A percentile compares a stretch with the other conserved stretches of the same genome.
phyloP scores from a whole-genome alignment of 2,888 invertebrate species.

The Cantharis rustica region DNA sequence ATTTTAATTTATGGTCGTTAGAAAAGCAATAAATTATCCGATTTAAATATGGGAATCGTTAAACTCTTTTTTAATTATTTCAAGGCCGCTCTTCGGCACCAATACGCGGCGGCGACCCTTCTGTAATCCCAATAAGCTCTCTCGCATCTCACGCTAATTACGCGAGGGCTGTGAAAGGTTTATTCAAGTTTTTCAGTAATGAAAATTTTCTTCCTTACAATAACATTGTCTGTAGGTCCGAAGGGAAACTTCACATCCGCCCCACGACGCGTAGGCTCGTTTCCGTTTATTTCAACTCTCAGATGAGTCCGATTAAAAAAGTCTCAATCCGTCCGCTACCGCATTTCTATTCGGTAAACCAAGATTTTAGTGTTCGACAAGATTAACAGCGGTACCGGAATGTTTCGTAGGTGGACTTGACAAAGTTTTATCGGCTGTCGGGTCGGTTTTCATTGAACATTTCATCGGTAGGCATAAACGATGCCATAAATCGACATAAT shows the following conservation, averaged over 20 bases:
- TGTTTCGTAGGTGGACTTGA: not conserved
- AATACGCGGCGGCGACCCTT: not conserved
- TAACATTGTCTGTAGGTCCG: not conserved
- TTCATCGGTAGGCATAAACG: constrained; percentile 3
- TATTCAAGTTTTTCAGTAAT: not conserved
- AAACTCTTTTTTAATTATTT: not conserved
- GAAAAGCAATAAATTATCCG: not conserved
- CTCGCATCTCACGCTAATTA: not conserved
- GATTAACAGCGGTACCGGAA: not conserved
- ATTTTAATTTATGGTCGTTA: not conserved
- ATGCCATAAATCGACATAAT: constrained; percentile 4
- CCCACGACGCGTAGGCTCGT: not conserved
- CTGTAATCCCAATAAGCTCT: not conserved
- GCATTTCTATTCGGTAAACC: not conserved
- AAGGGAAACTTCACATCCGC: not conserved
- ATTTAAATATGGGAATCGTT: not conserved
- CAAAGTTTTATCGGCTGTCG: not conserved
- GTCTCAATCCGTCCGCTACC: not conserved
- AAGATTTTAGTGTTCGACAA: not conserved
- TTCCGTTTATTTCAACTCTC: not conserved
- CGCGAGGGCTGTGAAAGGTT: not conserved
- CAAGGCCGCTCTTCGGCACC: not conserved
- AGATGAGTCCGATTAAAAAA: not conserved
- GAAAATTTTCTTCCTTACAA: not conserved
- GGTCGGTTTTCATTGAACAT: constrained; percentile 5